These are phyloP conservation scores for Periophthalmus magnuspinnatus DNA, from an alignment of 2,797 vertebrate species.

Conservation along the genomic window DNA sequence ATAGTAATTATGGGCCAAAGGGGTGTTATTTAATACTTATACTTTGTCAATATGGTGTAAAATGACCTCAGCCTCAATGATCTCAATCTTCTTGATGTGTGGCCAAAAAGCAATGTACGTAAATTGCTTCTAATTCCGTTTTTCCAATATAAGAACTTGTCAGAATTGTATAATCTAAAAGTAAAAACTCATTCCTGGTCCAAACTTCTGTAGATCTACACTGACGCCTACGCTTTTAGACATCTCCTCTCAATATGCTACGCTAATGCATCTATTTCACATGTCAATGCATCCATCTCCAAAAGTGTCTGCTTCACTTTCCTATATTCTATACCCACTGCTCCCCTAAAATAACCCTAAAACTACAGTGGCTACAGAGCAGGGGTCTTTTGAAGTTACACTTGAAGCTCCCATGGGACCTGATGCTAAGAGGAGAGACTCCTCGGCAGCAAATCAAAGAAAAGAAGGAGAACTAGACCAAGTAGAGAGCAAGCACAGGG, in stretches of 20 bases:
- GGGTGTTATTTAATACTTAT: neutral
- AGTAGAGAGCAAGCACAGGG: conserved; percentile 83
- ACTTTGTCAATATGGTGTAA: neutral
- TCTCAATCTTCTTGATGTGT: neutral
- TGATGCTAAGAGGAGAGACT: conserved; percentile 87
- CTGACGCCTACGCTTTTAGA: neutral
- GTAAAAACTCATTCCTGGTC: neutral
- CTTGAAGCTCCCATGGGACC: conserved; percentile 86
- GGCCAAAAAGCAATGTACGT: neutral
- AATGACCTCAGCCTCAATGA: neutral
- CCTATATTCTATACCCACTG: conserved; percentile 48
- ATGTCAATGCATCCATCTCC: conserved; percentile 55
- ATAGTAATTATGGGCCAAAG: neutral
- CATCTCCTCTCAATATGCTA: conserved; percentile 3
- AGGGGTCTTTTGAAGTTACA: conserved; percentile 71
- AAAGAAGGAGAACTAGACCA: conserved; percentile 67
- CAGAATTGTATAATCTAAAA: neutral
- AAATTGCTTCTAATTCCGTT: neutral
- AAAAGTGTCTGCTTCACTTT: conserved; percentile 24
- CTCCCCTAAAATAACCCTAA: conserved; percentile 28
- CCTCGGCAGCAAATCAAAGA: conserved; percentile 86
- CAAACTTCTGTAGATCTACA: neutral
- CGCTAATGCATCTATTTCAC: conserved; percentile 25
- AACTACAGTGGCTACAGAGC: conserved; percentile 34
- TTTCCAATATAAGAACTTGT: too few species aligned